Evolutionary conservation across 2,888 invertebrate species (phyloP), one percentile per base, ranked within the genome.

Genomic region (Coenonympha glycerion): DNA sequence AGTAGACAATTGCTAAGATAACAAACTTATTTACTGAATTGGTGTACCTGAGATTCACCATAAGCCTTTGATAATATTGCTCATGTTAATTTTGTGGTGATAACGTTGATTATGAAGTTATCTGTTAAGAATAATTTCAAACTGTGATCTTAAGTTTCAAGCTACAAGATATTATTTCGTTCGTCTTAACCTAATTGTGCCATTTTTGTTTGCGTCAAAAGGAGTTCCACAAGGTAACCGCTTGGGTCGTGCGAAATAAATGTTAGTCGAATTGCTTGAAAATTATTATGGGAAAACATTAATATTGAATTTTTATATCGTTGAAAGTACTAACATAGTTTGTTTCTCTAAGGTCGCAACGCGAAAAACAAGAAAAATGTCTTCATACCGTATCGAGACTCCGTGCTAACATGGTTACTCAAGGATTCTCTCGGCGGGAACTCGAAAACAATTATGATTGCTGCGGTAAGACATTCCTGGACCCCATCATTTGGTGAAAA

Each of bases 401-500:
- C 95, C 0, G 94, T 95, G 42, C 89, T 96, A 9, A 96, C 96
- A 2, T 95, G 95, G 95, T 80, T 96, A 48, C 87, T 96, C 5
- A 95, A 95, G 73, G 96, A 96, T 68, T 95, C 95, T 56, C 86
- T 96, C 42, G 96, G 96, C 0, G 95, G 96, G 1, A 96, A 96
- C 80, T 94, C 95, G 8, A 95, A 95, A 76, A 96, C 96, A 0
- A 95, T 95, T 56, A 96, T 96, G 95, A 94, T 96, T 55, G 95
- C 95, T 19, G 94, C 93, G 15, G 91, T 92, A 53, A 90, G 11
- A n/a, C n/a, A n/a, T n/a, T n/a, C n/a, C n/a, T n/a, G n/a, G n/a
- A n/a, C n/a, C n/a, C n/a, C n/a, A n/a, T n/a, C n/a, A n/a, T n/a
- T n/a, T n/a, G n/a, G n/a, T n/a, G n/a, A n/a, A n/a, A n/a, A n/a